Percentiles rank a stretch among this genome's conserved stretches.
phyloP scores from a whole-genome alignment of 2,797 vertebrate species.

The Tamandua tetradactyla region DNA sequence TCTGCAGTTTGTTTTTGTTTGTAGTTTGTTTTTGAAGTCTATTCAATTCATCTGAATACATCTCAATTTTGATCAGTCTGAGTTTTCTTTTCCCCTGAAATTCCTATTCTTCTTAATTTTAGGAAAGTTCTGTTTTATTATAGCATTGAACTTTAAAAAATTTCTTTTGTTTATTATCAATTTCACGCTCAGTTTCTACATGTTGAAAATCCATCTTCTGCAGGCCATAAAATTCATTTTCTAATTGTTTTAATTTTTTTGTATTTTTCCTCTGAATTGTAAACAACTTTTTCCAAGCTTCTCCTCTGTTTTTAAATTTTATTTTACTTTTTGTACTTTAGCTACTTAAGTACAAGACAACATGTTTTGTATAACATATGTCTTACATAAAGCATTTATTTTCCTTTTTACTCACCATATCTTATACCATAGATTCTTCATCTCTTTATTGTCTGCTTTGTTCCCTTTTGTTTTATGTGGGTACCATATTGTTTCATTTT shows the following conservation, averaged over 20 bases:
- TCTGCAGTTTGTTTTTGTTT: not conserved
- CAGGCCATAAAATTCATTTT: not conserved
- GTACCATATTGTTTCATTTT: too few relatives aligned
- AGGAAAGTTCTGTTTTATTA: not conserved
- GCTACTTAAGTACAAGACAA: too few relatives aligned
- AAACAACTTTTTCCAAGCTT: not conserved
- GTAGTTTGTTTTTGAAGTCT: not conserved
- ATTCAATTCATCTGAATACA: not conserved
- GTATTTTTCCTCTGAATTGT: not conserved
- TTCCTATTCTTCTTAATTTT: not conserved
- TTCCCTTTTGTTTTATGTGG: too few relatives aligned
- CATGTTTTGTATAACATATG: too few relatives aligned
- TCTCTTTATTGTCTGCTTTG: not conserved
- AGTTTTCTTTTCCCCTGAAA: conserved; percentile 31
- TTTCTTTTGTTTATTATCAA: not conserved
- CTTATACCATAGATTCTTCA: not conserved
- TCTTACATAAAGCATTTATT: too few relatives aligned
- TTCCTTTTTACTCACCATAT: too few relatives aligned
- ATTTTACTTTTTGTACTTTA: not conserved
- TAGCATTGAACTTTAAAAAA: not conserved
- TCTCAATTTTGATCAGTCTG: not conserved
- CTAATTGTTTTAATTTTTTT: not conserved
- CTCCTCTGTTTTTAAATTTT: not conserved
- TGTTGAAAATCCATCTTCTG: not conserved
- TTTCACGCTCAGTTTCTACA: not conserved